A percentile compares a stretch with the other conserved stretches of the same genome.
phyloP scores from a whole-genome alignment of 2,113 vertebrate species.

The Megaptera novaeangliae region DNA sequence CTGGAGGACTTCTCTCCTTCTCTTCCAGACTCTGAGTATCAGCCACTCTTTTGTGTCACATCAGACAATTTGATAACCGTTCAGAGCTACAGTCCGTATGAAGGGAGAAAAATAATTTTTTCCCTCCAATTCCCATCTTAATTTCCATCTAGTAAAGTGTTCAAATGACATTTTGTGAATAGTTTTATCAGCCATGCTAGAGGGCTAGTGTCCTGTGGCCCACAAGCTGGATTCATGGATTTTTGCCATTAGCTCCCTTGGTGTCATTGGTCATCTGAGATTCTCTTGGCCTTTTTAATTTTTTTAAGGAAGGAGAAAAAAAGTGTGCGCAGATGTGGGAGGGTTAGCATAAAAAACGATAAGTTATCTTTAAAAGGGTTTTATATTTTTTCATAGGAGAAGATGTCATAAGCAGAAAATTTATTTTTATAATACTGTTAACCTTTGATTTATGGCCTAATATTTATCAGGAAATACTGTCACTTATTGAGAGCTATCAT shows the following conservation, averaged over 20 bases:
- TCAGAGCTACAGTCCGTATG: neutral
- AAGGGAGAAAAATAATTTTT: neutral
- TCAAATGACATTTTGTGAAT: neutral
- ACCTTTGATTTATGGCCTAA: neutral
- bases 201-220: neutral
- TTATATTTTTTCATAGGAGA: neutral
- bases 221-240: neutral
- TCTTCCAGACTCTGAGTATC: neutral
- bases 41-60: neutral
- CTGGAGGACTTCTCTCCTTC: constrained; percentile 31
- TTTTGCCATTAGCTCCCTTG: neutral
- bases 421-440: neutral
- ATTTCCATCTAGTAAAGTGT: neutral
- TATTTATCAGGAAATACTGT: neutral
- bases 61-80: neutral
- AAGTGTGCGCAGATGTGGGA: neutral
- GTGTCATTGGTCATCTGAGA: neutral
- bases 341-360: neutral
- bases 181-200: neutral
- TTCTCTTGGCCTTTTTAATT: neutral
- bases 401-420: constrained; percentile 16
- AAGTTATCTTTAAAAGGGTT: constrained; percentile 1
- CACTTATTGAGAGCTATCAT: neutral
- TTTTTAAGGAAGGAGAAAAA: neutral
- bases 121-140: neutral